Evolutionary conservation across 2,888 invertebrate species (phyloP).

Genomic region (Incurvaria masculella): DNA sequence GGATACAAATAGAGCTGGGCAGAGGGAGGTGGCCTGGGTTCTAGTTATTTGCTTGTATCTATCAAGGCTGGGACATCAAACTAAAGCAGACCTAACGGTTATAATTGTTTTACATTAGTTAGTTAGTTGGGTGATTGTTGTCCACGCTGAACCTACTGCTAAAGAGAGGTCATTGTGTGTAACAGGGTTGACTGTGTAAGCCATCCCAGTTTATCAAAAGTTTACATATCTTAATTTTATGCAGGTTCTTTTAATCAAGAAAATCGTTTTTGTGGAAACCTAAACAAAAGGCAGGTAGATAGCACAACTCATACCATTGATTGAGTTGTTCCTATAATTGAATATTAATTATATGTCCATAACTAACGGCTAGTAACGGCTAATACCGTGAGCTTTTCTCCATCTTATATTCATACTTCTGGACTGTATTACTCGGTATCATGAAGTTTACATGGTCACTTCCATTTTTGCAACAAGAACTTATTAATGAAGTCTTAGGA

Average conservation of each 20-base stretch:
- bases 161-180: too few species aligned
- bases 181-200: not conserved
- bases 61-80: too few species aligned
- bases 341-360: not conserved
- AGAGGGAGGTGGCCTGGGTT: too few species aligned
- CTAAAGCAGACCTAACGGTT: not conserved
- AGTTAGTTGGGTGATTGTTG: too few species aligned
- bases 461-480: too few species aligned
- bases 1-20: too few species aligned
- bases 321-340: not conserved
- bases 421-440: too few species aligned
- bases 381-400: not conserved
- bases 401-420: too few species aligned
- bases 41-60: too few species aligned
- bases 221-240: not conserved
- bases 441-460: too few species aligned
- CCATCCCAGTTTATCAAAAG: not conserved
- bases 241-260: not conserved
- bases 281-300: not conserved
- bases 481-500: too few species aligned
- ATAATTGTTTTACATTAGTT: not conserved
- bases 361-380: not conserved
- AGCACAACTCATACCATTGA: not conserved
- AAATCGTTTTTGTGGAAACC: not conserved
- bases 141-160: too few species aligned